These are phyloP conservation scores for Scaptodrosophila lebanonensis DNA, from an alignment of 1,140 invertebrate species.

Conservation along the genomic window DNA sequence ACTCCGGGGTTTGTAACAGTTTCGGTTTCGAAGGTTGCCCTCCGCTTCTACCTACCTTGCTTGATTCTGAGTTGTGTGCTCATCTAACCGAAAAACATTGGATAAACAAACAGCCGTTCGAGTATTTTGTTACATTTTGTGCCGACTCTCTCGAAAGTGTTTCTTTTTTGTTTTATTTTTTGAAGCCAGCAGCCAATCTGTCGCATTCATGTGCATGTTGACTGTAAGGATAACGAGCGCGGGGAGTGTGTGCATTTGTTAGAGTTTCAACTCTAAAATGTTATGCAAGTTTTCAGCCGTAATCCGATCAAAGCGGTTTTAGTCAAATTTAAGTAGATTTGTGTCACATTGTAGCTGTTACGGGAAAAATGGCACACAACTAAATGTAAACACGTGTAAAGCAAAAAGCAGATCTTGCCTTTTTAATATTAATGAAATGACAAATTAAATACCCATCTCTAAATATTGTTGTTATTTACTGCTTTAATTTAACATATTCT, in stretches of 20 bases:
- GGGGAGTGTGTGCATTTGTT: conserved; percentile 1
- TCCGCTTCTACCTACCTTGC: conserved; percentile 40
- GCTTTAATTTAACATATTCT: too few species aligned
- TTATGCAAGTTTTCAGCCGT: conserved; percentile 59
- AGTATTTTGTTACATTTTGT: conserved; percentile 68
- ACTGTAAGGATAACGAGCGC: conserved; percentile 23
- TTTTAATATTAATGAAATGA: conserved; percentile 25
- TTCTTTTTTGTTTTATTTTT: conserved; percentile 28
- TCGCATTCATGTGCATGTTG: conserved; percentile 54
- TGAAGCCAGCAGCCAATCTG: conserved; percentile 46
- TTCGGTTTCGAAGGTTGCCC: conserved; percentile 27
- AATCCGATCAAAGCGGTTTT: conserved; percentile 76
- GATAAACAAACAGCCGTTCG: conserved; percentile 76
- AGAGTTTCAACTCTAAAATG: conserved; percentile 61
- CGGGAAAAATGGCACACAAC: conserved; percentile 35
- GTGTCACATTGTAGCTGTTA: conserved; percentile 59
- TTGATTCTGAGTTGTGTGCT: conserved; percentile 65
- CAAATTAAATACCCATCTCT: too few species aligned
- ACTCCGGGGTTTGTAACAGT: conserved; percentile 31
- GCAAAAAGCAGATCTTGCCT: conserved; percentile 51
- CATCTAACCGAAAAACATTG: conserved; percentile 77
- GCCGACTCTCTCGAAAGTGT: conserved; percentile 24
- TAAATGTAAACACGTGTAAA: conserved; percentile 74
- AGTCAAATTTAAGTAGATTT: conserved; percentile 77
- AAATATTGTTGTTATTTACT: too few species aligned